A percentile compares a stretch with the other conserved stretches of the same genome.
Conservation (phyloP, 2,888 invertebrate genomes). For the Bellardia bayeri region DNA sequence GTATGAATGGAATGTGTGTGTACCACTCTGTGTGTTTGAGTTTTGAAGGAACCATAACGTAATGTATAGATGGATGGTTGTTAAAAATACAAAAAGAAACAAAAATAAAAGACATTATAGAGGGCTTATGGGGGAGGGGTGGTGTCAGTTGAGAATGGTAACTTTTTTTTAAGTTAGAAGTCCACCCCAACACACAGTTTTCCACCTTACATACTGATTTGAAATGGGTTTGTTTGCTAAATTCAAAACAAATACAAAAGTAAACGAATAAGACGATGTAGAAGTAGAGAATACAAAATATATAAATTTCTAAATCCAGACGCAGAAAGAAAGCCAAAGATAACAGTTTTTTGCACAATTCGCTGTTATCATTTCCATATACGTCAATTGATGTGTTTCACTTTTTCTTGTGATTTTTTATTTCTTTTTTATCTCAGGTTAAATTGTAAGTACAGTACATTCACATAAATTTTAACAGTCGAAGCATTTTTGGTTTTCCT, state of each 20-base stretch:
- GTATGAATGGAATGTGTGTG: slow-evolving; percentile 46
- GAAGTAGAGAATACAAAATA: slow-evolving; percentile 55
- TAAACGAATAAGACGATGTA: slow-evolving; percentile 41
- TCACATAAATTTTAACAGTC: slow-evolving; percentile 62
- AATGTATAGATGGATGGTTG: slow-evolving; percentile 66
- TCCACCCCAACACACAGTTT: slow-evolving; percentile 68
- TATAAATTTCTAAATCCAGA: slow-evolving; percentile 77
- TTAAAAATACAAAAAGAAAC: slow-evolving; percentile 42
- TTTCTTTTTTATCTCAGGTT: slow-evolving; percentile 59
- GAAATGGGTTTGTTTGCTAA: slow-evolving; percentile 79
- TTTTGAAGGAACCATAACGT: slow-evolving; percentile 50
- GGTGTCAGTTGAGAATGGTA: slow-evolving; percentile 50
- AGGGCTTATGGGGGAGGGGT: slow-evolving; percentile 35
- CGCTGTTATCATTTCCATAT: slow-evolving; percentile 81
- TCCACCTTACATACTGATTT: slow-evolving; percentile 76
- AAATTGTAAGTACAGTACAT: slow-evolving; percentile 70
- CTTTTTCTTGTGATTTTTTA: slow-evolving; percentile 65
- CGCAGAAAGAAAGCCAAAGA: slow-evolving; percentile 83
- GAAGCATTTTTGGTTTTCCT: slow-evolving; percentile 34
- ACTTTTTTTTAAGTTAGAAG: slow-evolving; percentile 57
- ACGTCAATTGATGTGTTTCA: slow-evolving; percentile 83
- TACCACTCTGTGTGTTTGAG: slow-evolving; percentile 40
- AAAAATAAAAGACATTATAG: slow-evolving; percentile 47
- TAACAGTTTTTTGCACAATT: slow-evolving; percentile 80
- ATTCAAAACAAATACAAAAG: slow-evolving; percentile 74